Conservation (phyloP, 2,797 vertebrate genomes). For the Hoplostethus mediterraneus region DNA sequence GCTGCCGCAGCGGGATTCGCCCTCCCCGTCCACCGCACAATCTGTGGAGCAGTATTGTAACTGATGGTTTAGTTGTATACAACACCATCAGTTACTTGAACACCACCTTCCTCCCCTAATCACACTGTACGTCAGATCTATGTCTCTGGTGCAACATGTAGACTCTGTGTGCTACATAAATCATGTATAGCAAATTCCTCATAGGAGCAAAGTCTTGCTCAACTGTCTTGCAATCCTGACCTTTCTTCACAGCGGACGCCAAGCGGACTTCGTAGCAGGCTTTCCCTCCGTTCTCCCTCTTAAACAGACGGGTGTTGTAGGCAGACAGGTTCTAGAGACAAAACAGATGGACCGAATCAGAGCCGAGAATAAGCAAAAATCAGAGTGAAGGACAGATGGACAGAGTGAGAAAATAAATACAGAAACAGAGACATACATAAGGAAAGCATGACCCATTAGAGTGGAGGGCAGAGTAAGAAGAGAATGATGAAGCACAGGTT, state of each 20-base stretch:
- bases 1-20: conserved; percentile 81
- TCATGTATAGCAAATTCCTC: neutral
- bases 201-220: neutral
- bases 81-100: conserved; percentile 5
- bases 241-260: conserved; percentile 88
- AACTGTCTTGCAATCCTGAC: conserved; percentile 66
- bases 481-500: neutral
- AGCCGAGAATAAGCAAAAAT: neutral
- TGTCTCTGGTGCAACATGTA: neutral
- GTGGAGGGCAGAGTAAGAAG: neutral
- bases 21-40: conserved; percentile 80
- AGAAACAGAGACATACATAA: no score
- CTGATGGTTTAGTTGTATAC: neutral
- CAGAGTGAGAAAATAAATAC: neutral
- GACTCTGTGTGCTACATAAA: neutral
- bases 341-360: conserved; percentile 6
- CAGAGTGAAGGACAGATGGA: neutral
- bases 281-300: conserved; percentile 82
- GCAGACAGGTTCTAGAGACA: conserved; percentile 89
- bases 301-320: conserved; percentile 95
- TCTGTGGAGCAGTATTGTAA: conserved; percentile 74
- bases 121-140: neutral
- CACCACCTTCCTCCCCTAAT: neutral
- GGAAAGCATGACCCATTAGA: neutral
- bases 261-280: conserved; percentile 89